Evolutionary conservation across 2,113 vertebrate genomes (phyloP).

Genomic region (Daboia siamensis): DNA sequence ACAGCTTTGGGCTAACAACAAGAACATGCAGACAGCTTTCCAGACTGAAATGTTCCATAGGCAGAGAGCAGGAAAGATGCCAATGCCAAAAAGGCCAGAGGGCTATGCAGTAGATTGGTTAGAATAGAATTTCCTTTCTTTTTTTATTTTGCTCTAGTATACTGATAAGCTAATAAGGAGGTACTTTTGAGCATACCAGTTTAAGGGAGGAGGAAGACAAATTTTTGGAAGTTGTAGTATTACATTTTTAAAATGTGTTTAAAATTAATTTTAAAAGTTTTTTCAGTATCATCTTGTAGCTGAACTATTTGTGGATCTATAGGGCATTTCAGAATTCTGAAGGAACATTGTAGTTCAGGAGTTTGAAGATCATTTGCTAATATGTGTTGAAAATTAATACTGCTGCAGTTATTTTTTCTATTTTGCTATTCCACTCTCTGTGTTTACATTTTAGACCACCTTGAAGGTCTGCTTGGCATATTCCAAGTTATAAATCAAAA

Average conservation of each 20-base stretch:
- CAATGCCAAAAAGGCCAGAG: not conserved
- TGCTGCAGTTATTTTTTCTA: not conserved
- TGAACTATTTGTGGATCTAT: not conserved
- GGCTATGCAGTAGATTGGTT: not conserved
- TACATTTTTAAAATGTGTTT: not conserved
- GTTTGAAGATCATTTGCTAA: not conserved
- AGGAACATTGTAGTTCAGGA: not conserved
- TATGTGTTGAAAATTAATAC: not conserved
- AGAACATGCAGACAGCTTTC: conserved; percentile 2
- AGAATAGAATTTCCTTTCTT: not conserved
- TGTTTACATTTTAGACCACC: not conserved
- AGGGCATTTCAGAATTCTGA: not conserved
- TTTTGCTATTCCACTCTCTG: not conserved
- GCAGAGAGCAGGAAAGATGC: conserved; percentile 4
- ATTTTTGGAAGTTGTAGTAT: not conserved
- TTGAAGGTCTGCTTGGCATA: not conserved
- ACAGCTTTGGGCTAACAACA: not conserved
- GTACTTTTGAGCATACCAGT: not conserved
- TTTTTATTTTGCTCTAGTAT: not conserved
- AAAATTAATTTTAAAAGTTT: not conserved
- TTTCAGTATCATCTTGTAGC: not conserved
- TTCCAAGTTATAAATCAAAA: not conserved
- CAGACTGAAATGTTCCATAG: conserved; percentile 13
- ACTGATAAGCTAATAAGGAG: not conserved
- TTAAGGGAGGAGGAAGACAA: not conserved